Evolutionary conservation across 2,888 invertebrate genomes (phyloP), one percentile per base, ranked within the genome.

Genomic region (Orchestes rusci): DNA sequence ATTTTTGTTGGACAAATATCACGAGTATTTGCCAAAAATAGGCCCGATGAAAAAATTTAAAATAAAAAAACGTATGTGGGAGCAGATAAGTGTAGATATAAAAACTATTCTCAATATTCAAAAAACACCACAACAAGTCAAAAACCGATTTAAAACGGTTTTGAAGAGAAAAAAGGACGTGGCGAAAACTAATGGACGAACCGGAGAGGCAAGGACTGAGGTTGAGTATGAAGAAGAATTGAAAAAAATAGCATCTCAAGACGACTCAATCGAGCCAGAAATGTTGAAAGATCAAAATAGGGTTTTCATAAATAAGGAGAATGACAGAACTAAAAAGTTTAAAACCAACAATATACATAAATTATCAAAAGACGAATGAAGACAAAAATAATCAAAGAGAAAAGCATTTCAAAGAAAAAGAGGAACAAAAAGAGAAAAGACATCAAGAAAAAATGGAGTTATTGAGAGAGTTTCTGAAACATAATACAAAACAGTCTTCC

Each of bases 11-110:
- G 31, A 30, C 12, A 30, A 30, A 30, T 30, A 30, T 12, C 5
- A 30, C 5, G 12, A 5, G 13, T 30, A 30, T 13, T 30, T 30
- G 13, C 7, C 7, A 10, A 5, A 10, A 5, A 30, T 30, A 30
- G 31, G 31, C 4, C 31, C 31, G 5, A 10, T 30, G 12, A 30
- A 30, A 30, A 30, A 30, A 30, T 30, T 30, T 12, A 30, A 30
- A 12, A 30, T 12, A 12, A 30, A 30, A 30, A 30, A 30, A 30
- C 8, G 5, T 5, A 30, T 30, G 31, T 30, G 31, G 31, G 8
- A 30, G 12, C 8, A 30, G 13, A 30, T 30, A 5, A 10, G 8
- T 10, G 31, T n/a, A 8, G 31, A 30, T 30, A 30, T 30, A 5
- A 5, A 5, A 30, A 5, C 31, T 8, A 30, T 8, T 5, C 13